phyloP scores from a whole-genome alignment of 2,113 vertebrate genomes.

The Petaurus breviceps region DNA sequence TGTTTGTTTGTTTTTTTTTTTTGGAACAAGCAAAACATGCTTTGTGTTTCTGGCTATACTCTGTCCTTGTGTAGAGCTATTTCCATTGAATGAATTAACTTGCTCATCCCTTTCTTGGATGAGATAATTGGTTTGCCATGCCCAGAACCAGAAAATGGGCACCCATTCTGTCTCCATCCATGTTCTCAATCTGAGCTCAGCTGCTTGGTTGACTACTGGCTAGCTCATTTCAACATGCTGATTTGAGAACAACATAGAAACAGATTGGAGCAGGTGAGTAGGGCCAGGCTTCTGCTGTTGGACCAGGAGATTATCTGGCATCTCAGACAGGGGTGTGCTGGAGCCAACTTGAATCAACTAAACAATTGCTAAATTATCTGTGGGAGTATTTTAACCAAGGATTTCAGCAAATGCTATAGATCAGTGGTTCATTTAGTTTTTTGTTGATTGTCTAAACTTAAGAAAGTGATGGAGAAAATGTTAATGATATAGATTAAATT shows the following conservation, averaged over 20 bases:
- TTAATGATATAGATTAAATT: neutral
- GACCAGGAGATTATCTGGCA: neutral
- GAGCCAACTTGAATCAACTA: neutral
- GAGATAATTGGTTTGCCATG: slow-evolving; percentile 17
- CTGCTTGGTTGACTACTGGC: neutral
- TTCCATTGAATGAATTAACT: slow-evolving; percentile 30
- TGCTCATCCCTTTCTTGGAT: neutral
- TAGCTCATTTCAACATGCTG: slow-evolving; percentile 6
- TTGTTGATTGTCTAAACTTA: neutral
- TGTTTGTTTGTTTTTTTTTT: neutral
- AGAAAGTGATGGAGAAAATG: neutral
- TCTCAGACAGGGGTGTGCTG: neutral
- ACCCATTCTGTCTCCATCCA: neutral
- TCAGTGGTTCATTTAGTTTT: neutral
- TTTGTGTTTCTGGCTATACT: neutral
- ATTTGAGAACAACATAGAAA: neutral
- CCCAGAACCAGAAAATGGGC: neutral
- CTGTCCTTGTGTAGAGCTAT: neutral
- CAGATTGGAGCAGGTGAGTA: neutral
- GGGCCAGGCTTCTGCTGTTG: neutral
- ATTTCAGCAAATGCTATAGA: neutral
- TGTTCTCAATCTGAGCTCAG: neutral
- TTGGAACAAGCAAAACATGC: neutral
- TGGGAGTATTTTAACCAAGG: neutral
- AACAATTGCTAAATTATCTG: neutral